phyloP scores from a whole-genome alignment of 2,113 vertebrate species.

The human (Homo sapiens) region DNA sequence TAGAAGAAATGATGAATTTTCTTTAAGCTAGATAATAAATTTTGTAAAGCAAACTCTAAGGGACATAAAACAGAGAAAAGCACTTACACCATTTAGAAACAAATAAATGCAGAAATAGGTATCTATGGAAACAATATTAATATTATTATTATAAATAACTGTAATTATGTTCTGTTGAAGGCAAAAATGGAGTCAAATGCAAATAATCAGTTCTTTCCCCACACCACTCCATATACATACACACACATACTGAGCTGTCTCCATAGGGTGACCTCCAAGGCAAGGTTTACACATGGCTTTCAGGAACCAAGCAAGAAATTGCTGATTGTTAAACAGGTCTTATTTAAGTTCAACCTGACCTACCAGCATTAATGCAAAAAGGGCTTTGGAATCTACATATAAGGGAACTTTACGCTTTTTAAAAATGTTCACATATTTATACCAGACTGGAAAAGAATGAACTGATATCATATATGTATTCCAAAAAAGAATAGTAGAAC shows the following conservation, averaged over 20 bases:
- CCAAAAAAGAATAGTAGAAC: background rate
- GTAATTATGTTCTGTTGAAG: conserved; percentile 67
- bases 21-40: conserved; percentile 10
- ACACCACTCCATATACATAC: background rate
- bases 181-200: background rate
- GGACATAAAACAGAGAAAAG: background rate
- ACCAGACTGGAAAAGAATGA: background rate
- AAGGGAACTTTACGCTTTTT: background rate
- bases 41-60: conserved; percentile 17
- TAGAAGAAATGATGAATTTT: background rate
- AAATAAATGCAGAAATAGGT: conserved; percentile 52
- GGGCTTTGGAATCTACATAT: conserved; percentile 49
- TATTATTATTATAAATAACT: conserved; percentile 44
- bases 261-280: conserved; percentile 29
- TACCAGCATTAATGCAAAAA: conserved; percentile 53
- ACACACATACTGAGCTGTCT: conserved; percentile 69
- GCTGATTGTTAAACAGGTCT: conserved; percentile 64
- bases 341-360: conserved; percentile 62
- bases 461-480: background rate
- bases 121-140: conserved; percentile 62
- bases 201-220: conserved; percentile 39
- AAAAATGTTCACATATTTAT: conserved; percentile 25
- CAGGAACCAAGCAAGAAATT: conserved; percentile 63
- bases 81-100: background rate
- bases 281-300: conserved; percentile 57